A percentile compares a stretch with the other conserved stretches of the same genome.
Evolutionary conservation across 2,888 invertebrate genomes (phyloP).

Genomic region (Morpho achilles): DNA sequence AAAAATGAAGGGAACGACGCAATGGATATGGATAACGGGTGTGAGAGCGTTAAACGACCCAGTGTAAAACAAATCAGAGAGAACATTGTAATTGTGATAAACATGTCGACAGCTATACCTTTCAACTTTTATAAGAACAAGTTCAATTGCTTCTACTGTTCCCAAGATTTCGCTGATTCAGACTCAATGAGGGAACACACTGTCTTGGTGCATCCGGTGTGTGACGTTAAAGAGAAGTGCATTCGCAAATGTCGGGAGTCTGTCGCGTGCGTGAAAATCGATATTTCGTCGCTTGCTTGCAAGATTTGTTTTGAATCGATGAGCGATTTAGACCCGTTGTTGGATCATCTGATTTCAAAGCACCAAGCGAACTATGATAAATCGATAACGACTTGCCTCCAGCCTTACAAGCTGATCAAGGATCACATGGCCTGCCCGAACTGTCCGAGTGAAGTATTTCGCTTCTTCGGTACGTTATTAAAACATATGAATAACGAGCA

Average conservation of each 20-base stretch:
- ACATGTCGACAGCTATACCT: slow-evolving; percentile 71
- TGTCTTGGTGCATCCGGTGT: slow-evolving; percentile 56
- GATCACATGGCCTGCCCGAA: slow-evolving; percentile 66
- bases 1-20: slow-evolving; percentile 54
- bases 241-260: slow-evolving; percentile 67
- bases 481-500: slow-evolving; percentile 70
- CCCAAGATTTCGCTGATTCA: slow-evolving; percentile 65
- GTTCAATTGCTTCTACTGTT: slow-evolving; percentile 71
- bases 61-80: slow-evolving; percentile 66
- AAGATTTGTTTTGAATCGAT: slow-evolving; percentile 64
- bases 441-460: slow-evolving; percentile 58
- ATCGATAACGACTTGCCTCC: slow-evolving; percentile 61
- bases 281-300: slow-evolving; percentile 59
- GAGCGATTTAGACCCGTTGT: slow-evolving; percentile 49
- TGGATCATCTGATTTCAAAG: slow-evolving; percentile 62
- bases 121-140: slow-evolving; percentile 72
- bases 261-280: slow-evolving; percentile 68
- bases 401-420: slow-evolving; percentile 60
- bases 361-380: slow-evolving; percentile 66
- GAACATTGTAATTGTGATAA: slow-evolving; percentile 63
- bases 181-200: slow-evolving; percentile 65
- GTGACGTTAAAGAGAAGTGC: slow-evolving; percentile 62
- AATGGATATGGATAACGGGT: slow-evolving; percentile 54
- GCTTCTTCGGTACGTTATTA: slow-evolving; percentile 66
- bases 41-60: slow-evolving; percentile 53